phyloP scores from a whole-genome alignment of 2,888 invertebrate genomes.

The Patella depressa region DNA sequence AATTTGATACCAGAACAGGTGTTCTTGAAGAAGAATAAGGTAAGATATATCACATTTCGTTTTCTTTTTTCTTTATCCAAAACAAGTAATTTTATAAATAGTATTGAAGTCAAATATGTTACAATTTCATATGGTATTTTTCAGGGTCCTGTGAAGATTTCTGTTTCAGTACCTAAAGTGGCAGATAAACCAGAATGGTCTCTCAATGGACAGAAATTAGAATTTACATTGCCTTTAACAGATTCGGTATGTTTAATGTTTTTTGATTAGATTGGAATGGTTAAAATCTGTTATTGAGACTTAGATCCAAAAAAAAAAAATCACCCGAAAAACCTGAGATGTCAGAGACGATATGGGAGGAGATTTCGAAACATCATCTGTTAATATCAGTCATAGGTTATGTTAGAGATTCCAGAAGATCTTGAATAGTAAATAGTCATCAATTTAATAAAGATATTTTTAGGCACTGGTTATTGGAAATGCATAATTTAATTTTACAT shows the following conservation, averaged over 20 bases:
- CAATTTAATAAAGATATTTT: no score
- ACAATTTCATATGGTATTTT: slow-evolving; percentile 27
- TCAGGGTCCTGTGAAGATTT: slow-evolving; percentile 84
- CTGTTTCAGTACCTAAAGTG: slow-evolving; percentile 85
- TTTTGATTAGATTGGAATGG: no score
- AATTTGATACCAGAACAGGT: slow-evolving; percentile 90
- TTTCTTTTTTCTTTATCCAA: not conserved
- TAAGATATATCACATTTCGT: slow-evolving; percentile 19
- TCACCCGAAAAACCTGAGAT: no score
- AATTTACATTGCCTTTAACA: slow-evolving; percentile 82
- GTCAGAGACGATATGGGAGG: no score
- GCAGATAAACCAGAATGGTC: slow-evolving; percentile 96
- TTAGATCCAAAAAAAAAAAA: no score
- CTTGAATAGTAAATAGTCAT: no score
- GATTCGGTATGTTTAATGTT: slow-evolving; percentile 75
- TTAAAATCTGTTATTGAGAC: no score
- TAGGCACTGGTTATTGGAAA: no score
- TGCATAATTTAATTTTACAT: no score
- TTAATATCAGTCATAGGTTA: no score
- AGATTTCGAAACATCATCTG: no score
- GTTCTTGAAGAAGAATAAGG: slow-evolving; percentile 74
- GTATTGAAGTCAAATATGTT: not conserved
- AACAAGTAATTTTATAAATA: not conserved
- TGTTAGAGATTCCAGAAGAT: no score
- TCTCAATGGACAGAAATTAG: slow-evolving; percentile 89